Base-by-base conservation (phyloP, 2,888 invertebrate genomes). In the Drosophila sordidapex region DNA sequence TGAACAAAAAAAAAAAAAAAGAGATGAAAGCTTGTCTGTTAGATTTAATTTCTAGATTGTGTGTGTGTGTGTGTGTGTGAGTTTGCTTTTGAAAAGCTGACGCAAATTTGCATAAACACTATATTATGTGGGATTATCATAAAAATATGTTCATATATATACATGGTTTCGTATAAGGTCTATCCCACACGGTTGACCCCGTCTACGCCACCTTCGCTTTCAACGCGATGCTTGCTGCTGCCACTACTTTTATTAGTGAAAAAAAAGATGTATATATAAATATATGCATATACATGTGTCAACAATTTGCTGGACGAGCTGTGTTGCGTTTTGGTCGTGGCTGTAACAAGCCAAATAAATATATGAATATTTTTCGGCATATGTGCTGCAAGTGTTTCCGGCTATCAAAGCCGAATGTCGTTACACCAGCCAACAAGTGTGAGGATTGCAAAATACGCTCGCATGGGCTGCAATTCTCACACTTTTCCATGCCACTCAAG, bases 71-170 rank as follows among this genome's bases (percentile, higher is more conserved):
- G 49, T 64, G 53, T 35, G 25, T 25, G 25, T 46, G 46, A 13
- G 27, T 60, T 57, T 33, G 33, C 33, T 33, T 33, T 33, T 54
- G 51, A 74, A 70, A 78, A 58, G 54, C 56, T 63, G 54, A 57
- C 49, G 35, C 27, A 38, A 64, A 84, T 89, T 89, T 87, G 82
- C 84, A 89, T 84, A 84, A 86, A 83, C 66, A 74, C 40, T 64
- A 71, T 67, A 89, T 83, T 75, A 85, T 84, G 63, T 73, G 61
- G 74, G 77, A 89, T 83, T 84, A 83, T 81, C 69, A 86, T 81
- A 77, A 60, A 57, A 74, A 75, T 67, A 64, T 46, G 33, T 38
- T 53, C n/a, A 27, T 27, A 36, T 33, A 52, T 67, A 69, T 43
- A 38, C 40, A 52, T n/a, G 38, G 33, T 35, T 43, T 52, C 53